Evolutionary conservation across 2,888 invertebrate genomes (phyloP), one percentile per base, ranked within the genome.

Genomic region (Operophtera brumata): DNA sequence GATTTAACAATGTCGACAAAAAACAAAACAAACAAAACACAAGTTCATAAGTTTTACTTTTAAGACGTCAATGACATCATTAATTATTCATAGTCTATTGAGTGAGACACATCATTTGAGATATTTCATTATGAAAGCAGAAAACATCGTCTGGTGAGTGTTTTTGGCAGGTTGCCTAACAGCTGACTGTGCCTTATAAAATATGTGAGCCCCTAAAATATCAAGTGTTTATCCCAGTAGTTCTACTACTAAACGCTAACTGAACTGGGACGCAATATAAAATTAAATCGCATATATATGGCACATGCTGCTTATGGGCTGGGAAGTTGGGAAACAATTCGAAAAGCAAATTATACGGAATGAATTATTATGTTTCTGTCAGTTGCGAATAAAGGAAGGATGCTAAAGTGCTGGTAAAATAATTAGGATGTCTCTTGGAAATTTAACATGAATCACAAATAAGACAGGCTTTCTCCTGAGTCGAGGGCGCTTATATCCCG

Each of bases 101-200:
- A 53, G 52, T 50, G 48, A 49, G 30, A 30, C 30, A 30, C 30
- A 30, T 7, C 1, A 9, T 7, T 30, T 30, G 30, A 30, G 7
- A 30, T 30, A 30, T 30, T 30, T 73, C 70, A 69, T 49, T 68
- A 69, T 65, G 57, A 65, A 63, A 70, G 70, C 60, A 64, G 59
- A 62, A 62, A 61, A 54, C 55, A 69, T 67, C 61, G 69, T 70
- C 71, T 75, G 71, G 70, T 64, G 63, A 68, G 62, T 64, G 64
- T 70, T 71, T 51, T 68, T 80, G 80, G 78, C 75, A 70, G 44
- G 39, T 11, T 64, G 77, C 79, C 79, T 69, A 61, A 64, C 42
- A 58, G 54, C 50, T 50, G 52, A 20, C 49, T 57, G 57, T 62
- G 36, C 57, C 54, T 61, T 63, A 57, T 60, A 57, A 47, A 51